Evolutionary conservation across 2,797 vertebrate genomes (phyloP), one percentile per base, ranked within the genome.

Genomic region (Heterohyrax brucei): DNA sequence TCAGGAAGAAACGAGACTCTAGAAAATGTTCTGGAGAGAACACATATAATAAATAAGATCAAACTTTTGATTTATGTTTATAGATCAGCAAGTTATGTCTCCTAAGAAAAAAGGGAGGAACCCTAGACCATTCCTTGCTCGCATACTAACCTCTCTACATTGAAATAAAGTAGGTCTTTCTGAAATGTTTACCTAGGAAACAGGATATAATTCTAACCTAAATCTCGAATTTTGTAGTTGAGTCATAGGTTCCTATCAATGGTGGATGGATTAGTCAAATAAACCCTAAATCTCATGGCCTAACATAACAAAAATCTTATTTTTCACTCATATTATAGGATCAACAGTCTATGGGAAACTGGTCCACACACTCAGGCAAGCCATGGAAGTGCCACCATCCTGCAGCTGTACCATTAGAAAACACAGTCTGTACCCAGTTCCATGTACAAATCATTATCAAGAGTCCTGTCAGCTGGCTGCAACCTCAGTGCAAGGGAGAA

Each of bases 161-260:
- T 87, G n/a, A 19, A 84, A 56, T 87, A 39, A 92, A 86, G 48
- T 80, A 76, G 66, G 21, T 88, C 76, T 79, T 81, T 80, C 82
- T 72, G 18, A 93, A 91, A 44, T 39, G 39, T 88, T 84, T 80
- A n/a, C 81, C 73, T 77, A 19, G 18, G 33, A 82, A 87, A 19
- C 14, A 82, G 24, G 61, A 72, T 70, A 28, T 53, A 94, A 61
- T 81, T 80, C 56, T 92, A 78, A 94, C 9, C 18, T 68, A 62
- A 68, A 7, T 92, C 92, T 26, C 56, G 62, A 39, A 81, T 56
- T 76, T 92, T 95, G 80, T 76, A 89, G 59, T 92, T 96, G 5
- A 26, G 18, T 81, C 72, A 90, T 50, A 93, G 46, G 3, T 59
- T 84, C 30, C 22, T 70, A 87, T 56, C 22, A 91, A 50, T 59